Base-by-base conservation (phyloP, 2,888 invertebrate species). In the Asteroscopus sphinx region DNA sequence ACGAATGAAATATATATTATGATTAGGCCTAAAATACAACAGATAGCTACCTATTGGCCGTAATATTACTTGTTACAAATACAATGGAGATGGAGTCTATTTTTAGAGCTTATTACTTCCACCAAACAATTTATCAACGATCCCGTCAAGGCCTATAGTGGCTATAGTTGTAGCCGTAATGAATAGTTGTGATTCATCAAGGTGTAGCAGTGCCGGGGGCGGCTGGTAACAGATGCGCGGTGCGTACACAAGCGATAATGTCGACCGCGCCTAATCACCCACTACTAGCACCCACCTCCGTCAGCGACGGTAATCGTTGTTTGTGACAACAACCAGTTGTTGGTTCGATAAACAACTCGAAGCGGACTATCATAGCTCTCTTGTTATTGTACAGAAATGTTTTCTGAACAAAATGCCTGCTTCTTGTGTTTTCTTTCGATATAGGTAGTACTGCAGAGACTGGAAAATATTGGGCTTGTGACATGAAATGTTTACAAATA, bases 401-500 rank as follows among this genome's bases (percentile, higher is more conserved):
- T 55, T 51, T 48, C 54, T 13, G 42, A 53, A 52, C 51, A 44
- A 57, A 52, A 56, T 45, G 41, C 42, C 44, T 46, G 55, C 32
- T 36, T 21, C 45, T 64, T 70, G 21, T 64, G 52, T 70, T 70
- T 64, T 55, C 71, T 56, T 51, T 56, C 36, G 35, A 65, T 65
- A 64, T 55, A 64, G n/a, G n/a, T n/a, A 51, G 65, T 52, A 54
- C 37, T 32, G 37, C 35, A 16, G 21, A 13, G 13, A 46, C 45
- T 33, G 32, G 47, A 25, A 54, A 41, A 64, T 49, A 55, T 64
- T 45, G 64, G 48, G 44, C 26, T 41, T 30, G 54, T 45, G 64
- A 45, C 35, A 41, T 25, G 21, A 64, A 69, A 63, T 65, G 65
- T 66, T 70, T 46, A 70, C 70, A 55, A 65, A 70, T 52, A 49